These are phyloP conservation scores for Oligia strigilis DNA, from an alignment of 2,888 invertebrate genomes.

Conservation along the genomic window DNA sequence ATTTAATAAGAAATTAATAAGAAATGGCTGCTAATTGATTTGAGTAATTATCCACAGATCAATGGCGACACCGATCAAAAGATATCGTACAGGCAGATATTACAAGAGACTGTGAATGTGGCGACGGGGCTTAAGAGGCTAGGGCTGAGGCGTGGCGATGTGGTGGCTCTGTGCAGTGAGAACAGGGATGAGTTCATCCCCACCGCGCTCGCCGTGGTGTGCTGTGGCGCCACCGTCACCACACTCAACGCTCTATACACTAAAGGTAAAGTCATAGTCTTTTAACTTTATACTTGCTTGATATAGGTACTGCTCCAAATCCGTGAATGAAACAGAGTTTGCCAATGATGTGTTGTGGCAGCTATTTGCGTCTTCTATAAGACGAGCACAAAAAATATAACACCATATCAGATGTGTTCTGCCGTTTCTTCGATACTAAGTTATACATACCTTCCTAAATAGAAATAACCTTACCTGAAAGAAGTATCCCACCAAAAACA, in stretches of 20 bases:
- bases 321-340: neutral
- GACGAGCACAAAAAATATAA: neutral
- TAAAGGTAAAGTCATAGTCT: conserved; percentile 72
- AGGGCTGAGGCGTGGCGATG: conserved; percentile 88
- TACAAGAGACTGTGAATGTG: conserved; percentile 86
- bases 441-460: neutral
- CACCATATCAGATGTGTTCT: neutral
- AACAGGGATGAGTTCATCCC: conserved; percentile 90
- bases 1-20: no score
- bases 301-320: neutral
- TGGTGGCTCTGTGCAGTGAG: conserved; percentile 90
- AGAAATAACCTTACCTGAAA: neutral
- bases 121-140: conserved; percentile 86
- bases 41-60: conserved; percentile 79
- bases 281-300: neutral
- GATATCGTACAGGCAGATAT: conserved; percentile 85
- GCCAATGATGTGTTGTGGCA: neutral
- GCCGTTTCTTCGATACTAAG: neutral
- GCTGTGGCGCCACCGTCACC: conserved; percentile 90
- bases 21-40: neutral
- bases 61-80: conserved; percentile 89
- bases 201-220: conserved; percentile 86
- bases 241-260: conserved; percentile 91
- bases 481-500: no score
- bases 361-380: neutral